Base-by-base conservation (phyloP, 2,797 vertebrate genomes). In the Trachurus trachurus region DNA sequence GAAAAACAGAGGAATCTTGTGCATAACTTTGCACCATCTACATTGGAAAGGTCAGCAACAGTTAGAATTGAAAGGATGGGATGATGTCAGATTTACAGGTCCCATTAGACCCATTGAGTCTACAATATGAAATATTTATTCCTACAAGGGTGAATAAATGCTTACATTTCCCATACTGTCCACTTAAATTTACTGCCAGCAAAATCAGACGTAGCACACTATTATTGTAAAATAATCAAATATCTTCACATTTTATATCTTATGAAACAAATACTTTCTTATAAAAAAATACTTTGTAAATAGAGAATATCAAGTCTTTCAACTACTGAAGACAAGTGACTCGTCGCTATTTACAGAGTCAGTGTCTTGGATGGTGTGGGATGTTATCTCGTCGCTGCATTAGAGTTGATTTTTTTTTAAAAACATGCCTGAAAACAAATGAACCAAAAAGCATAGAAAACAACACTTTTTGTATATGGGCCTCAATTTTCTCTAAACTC, bases 41-140 rank as follows among this genome's bases (percentile, higher is more conserved):
- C 53, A 71, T 52, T 60, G 37, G 52, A 84, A 81, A 88, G 81
- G 80, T 88, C 74, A 85, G 59, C 74, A 81, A 66, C 56, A n/a
- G 42, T 34, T 64, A 78, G 42, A 76, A 70, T 66, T 61, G 67
- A 75, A 83, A 22, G 37, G 57, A 62, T 47, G 52, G 42, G 39
- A 70, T 74, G 75, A 42, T 74, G 57, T 72, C 56, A 74, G 44
- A 77, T 80, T 80, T 78, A 74, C 56, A 79, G 80, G 75, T 79
- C 63, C 47, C 61, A 80, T 76, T 84, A 83, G 16, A 71, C 31
- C 6, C n/a, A 26, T 53, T 76, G 34, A 78, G 66, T 62, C 66
- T 54, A 74, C 10, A 22, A 9, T 58, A 71, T 73, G 21, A 89
- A 87, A 76, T 75, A 86, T 88, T 70, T 71, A 78, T 77, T 63